Percentiles rank a stretch among this genome's conserved stretches.
Evolutionary conservation across 2,888 invertebrate species (phyloP).

Genomic region (Dasysyrphus albostriatus): DNA sequence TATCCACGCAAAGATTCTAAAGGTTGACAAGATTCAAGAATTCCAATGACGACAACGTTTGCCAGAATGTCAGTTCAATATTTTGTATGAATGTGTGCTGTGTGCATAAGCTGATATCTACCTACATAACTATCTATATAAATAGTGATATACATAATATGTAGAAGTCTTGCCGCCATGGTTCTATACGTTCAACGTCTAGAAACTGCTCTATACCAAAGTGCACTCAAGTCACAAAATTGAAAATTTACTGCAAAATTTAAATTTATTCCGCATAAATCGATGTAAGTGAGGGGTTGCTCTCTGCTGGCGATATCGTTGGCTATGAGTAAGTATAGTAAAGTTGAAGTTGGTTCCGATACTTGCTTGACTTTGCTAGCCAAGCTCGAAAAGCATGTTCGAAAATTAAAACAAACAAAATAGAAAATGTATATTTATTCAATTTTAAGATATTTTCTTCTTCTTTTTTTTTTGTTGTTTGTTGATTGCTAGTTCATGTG

Average conservation of each 20-base stretch:
- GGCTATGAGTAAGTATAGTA: too few species aligned
- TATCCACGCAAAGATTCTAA: not conserved
- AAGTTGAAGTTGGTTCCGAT: not conserved
- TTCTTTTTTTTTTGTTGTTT: not conserved
- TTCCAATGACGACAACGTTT: constrained; percentile 28
- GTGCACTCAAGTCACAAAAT: constrained; percentile 24
- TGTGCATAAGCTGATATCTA: not conserved
- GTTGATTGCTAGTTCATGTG: not conserved
- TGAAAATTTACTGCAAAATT: constrained; percentile 21
- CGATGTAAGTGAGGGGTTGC: not conserved
- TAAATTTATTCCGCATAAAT: constrained; percentile 30
- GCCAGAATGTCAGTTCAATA: not conserved
- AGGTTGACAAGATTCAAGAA: constrained; percentile 27
- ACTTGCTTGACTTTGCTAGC: not conserved
- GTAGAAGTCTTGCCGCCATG: not conserved
- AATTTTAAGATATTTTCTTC: constrained; percentile 7
- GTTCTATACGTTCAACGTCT: not conserved
- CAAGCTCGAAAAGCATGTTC: constrained; percentile 1
- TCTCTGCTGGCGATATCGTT: not conserved
- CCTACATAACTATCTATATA: too few species aligned
- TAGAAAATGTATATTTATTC: constrained; percentile 5
- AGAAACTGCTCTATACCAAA: not conserved
- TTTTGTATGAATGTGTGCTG: not conserved
- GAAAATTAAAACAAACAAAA: constrained; percentile 13
- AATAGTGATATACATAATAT: not conserved